Evolutionary conservation across 2,797 vertebrate genomes (phyloP), one percentile per base, ranked within the genome.

Genomic region (Urocyon cinereoargenteus): DNA sequence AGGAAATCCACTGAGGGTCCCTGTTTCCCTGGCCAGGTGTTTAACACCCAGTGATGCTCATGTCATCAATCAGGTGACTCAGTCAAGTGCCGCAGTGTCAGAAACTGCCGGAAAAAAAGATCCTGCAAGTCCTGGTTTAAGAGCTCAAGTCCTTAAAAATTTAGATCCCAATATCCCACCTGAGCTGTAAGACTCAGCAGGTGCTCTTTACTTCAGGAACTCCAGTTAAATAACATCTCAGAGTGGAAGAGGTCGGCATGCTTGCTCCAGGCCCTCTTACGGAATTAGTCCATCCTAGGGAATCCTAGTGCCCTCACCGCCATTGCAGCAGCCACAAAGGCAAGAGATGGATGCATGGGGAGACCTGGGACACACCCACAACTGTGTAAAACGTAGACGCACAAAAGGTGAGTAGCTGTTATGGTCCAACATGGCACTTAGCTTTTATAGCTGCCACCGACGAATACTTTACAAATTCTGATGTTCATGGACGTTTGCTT

Each of bases 11-110:
- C 57, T 57, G 96, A 96, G 90, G 89, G 61, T 36, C 82, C 94
- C 96, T 40, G 68, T 26, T 84, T 97, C 96, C 97, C 95, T 86
- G 70, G 92, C 97, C 97, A 98, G 97, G 97, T 98, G 98, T 96
- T 98, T 85, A 97, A 92, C 97, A 94, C 98, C 96, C 97, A 94
- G 28, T 24, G 94, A 96, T 75, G 96, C 75, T 53, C 96, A 34
- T 95, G 97, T 96, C 97, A 96, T 97, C 96, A 87, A 97, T 98
- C 97, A 97, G 96, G 92, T 92, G 96, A 96, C 88, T 97, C 62
- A 94, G 87, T 75, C 73, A 68, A 97, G 93, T 66, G 86, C 86
- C 93, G 81, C 45, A 4, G 90, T 26, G 88, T 92, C 91, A 90
- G 93, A 85, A 62, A 79, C 72, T 18, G 40, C 70, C 93, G 62